Percentiles rank a stretch among this genome's conserved stretches.
Evolutionary conservation across 2,113 vertebrate genomes (phyloP).

Genomic region (Phrynocephalus versicolor): DNA sequence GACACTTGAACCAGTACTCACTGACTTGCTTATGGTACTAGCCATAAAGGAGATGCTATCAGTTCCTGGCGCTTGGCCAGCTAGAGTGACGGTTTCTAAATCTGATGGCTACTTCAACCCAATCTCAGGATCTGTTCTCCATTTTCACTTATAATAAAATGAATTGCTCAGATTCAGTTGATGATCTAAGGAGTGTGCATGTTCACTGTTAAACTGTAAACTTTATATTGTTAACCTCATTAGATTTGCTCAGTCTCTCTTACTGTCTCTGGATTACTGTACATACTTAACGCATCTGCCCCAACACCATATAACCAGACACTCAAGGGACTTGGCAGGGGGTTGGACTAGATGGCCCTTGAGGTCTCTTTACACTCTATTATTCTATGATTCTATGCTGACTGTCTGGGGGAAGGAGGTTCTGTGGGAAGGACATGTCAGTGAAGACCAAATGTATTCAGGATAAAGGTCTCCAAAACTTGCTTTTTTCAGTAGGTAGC

Average conservation of each 20-base stretch:
- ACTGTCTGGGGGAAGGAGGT: neutral
- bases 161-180: neutral
- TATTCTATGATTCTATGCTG: too few relatives aligned
- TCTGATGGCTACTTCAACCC: constrained; percentile 1
- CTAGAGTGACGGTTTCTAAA: constrained; percentile 5
- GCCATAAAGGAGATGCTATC: neutral
- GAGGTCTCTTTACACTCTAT: too few relatives aligned
- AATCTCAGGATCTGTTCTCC: neutral
- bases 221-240: neutral
- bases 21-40: neutral
- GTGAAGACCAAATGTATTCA: neutral
- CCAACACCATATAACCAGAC: neutral
- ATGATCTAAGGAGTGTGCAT: neutral
- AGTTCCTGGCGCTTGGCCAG: neutral
- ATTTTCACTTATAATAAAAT: neutral
- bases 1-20: neutral
- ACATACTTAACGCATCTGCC: neutral
- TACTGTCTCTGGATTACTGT: neutral
- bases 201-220: neutral
- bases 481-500: neutral
- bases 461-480: neutral
- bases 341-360: too few relatives aligned
- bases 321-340: neutral
- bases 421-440: neutral
- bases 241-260: neutral